A percentile compares a stretch with the other conserved stretches of the same genome.
phyloP scores from a whole-genome alignment of 2,113 vertebrate species.

The Hipposideros armiger region DNA sequence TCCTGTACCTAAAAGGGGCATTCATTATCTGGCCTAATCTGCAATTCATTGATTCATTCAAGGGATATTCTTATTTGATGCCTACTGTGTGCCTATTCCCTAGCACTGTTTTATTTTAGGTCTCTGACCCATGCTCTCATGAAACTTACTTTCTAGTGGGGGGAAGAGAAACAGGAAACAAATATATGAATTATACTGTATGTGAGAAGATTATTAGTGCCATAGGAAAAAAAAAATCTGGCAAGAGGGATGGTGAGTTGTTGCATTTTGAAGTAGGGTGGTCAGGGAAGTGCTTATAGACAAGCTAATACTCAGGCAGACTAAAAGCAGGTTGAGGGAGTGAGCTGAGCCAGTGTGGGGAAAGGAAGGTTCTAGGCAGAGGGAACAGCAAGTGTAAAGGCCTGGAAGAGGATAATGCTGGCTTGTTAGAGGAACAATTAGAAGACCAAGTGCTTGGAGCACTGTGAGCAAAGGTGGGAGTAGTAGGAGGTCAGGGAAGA shows the following conservation, averaged over 20 bases:
- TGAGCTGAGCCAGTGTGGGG: background rate
- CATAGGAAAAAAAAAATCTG: background rate
- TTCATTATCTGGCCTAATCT: background rate
- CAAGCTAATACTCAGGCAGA: background rate
- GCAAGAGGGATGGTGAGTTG: background rate
- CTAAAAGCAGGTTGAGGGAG: background rate
- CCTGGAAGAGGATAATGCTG: constrained; percentile 52
- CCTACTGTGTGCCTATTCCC: background rate
- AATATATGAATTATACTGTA: background rate
- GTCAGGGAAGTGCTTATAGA: background rate
- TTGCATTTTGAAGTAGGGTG: background rate
- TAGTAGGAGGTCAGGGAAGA: background rate
- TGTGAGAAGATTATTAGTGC: background rate
- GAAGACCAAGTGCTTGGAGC: constrained; percentile 19
- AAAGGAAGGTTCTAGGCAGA: constrained; percentile 13
- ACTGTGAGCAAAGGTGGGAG: background rate
- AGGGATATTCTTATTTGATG: background rate
- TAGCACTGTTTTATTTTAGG: background rate
- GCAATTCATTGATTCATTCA: background rate
- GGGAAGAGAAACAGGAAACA: background rate
- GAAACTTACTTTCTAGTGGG: background rate
- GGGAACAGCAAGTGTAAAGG: background rate
- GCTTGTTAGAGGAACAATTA: constrained; percentile 15
- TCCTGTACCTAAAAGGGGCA: background rate
- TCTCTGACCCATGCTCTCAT: background rate